Base-by-base conservation (phyloP, 1,140 invertebrate genomes). In the Mya arenaria region DNA sequence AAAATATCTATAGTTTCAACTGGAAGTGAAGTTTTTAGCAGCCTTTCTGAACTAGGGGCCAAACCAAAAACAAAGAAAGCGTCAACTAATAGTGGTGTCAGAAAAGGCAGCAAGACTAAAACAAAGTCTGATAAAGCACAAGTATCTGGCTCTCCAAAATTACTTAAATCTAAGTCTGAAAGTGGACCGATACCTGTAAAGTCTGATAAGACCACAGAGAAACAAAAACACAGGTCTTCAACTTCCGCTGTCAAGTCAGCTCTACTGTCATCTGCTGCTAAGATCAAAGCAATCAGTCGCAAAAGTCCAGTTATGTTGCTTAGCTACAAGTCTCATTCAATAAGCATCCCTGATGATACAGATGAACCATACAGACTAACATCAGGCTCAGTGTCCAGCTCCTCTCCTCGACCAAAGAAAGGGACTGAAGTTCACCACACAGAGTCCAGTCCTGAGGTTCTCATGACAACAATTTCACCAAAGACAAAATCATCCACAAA, bases 281-380 rank as follows among this genome's bases (percentile, higher is more conserved):
- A 80, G 62, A 25, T 80, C 36, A 80, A 80, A 62, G 23, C 77
- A 30, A 56, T 80, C 8, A 65, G 77, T 25, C 55, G 23, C 3
- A 69, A 56, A 25, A 80, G 66, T 71, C 77, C 77, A 23, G 77
- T 80, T 0, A 71, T 36, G 4, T 36, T 80, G 23, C 19, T 80
- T 8, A 80, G 77, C 34, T 80, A 80, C 55, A 69, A 71, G 39
- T 80, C 77, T 15, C 34, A 80, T 32, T 80, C 77, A 28, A 80
- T 80, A 1, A 80, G 62, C 58, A 71, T 80, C 25, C 77, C 77
- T 30, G 66, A 80, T 34, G 48, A 80, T 25, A 30, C 32, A 19
- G 58, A 39, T 44, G 60, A 56, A 39, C 17, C 32, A 19, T 1
- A 36, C 4, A 58, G 77, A 39, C 77, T 52, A 58, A 58, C 19